Conservation (phyloP, 2,113 vertebrate genomes). For the Catharus bicknelli region DNA sequence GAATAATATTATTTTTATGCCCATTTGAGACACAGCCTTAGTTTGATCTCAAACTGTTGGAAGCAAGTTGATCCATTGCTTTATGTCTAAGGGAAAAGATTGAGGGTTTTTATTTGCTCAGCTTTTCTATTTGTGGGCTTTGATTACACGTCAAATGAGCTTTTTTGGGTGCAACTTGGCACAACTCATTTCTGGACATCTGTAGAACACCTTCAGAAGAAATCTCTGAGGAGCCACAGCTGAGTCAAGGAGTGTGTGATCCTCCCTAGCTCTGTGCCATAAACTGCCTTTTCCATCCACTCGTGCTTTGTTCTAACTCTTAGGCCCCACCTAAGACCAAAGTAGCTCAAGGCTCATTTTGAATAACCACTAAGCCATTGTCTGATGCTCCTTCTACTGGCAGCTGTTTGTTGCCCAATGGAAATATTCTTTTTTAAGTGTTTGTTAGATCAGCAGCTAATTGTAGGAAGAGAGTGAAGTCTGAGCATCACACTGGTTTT, state of each 20-base stretch:
- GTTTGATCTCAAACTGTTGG: not conserved
- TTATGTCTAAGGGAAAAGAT: not conserved
- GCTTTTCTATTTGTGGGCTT: not conserved
- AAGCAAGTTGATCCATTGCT: not conserved
- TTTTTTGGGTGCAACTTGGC: not conserved
- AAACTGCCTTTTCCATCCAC: not conserved
- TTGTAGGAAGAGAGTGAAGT: not conserved
- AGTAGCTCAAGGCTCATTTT: not conserved
- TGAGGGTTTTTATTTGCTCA: not conserved
- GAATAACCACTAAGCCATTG: not conserved
- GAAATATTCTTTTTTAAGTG: not conserved
- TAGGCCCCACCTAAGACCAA: not conserved
- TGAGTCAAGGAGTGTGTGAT: not conserved
- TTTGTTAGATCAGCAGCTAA: not conserved
- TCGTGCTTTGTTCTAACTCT: not conserved
- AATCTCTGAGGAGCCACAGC: not conserved
- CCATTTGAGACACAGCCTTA: not conserved
- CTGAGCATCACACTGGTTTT: not conserved
- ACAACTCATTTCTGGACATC: too few relatives aligned
- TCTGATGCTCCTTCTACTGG: not conserved
- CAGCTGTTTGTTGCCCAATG: not conserved
- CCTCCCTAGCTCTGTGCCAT: not conserved
- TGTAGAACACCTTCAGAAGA: not conserved
- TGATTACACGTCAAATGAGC: not conserved
- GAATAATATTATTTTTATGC: not conserved